These are phyloP conservation scores for Ametastegia equiseti DNA, from an alignment of 2,888 invertebrate species.

Conservation along the genomic window DNA sequence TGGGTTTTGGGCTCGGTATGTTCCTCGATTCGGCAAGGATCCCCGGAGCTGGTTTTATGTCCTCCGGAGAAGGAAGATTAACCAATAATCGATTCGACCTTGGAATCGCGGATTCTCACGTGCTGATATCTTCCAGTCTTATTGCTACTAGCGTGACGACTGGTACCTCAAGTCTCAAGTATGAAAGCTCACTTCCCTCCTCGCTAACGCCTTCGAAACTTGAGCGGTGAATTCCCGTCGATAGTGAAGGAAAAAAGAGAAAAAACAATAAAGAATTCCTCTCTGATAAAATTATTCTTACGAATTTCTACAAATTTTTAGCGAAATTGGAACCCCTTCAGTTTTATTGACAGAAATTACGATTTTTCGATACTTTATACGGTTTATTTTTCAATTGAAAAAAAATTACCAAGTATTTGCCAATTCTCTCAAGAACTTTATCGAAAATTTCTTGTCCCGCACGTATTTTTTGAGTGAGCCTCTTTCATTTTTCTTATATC, in stretches of 20 bases:
- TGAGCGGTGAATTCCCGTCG: too few relatives aligned
- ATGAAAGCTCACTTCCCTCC: not conserved
- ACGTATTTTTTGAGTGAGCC: not conserved
- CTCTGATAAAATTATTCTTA: too few relatives aligned
- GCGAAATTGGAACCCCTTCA: too few relatives aligned
- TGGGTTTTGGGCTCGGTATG: not conserved
- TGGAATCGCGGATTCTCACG: slow-evolving; percentile 9
- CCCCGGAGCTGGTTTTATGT: not conserved
- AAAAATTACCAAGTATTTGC: too few relatives aligned
- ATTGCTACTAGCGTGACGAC: slow-evolving; percentile 10
- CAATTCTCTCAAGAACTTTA: too few relatives aligned
- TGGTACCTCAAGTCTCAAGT: not conserved
- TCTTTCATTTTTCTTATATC: not conserved
- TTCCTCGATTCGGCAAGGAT: not conserved
- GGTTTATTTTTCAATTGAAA: too few relatives aligned
- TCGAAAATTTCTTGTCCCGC: too few relatives aligned
- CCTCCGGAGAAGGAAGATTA: slow-evolving; percentile 33
- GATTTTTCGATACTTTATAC: too few relatives aligned
- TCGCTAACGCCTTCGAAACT: not conserved
- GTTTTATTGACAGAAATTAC: too few relatives aligned
- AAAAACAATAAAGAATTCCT: not conserved
- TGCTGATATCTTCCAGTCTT: not conserved
- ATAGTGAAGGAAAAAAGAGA: not conserved
- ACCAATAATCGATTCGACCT: slow-evolving; percentile 39
- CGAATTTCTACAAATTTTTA: too few relatives aligned